Evolutionary conservation across 2,888 invertebrate species (phyloP), one percentile per base, ranked within the genome.

Genomic region (Subacronicta megacephala): DNA sequence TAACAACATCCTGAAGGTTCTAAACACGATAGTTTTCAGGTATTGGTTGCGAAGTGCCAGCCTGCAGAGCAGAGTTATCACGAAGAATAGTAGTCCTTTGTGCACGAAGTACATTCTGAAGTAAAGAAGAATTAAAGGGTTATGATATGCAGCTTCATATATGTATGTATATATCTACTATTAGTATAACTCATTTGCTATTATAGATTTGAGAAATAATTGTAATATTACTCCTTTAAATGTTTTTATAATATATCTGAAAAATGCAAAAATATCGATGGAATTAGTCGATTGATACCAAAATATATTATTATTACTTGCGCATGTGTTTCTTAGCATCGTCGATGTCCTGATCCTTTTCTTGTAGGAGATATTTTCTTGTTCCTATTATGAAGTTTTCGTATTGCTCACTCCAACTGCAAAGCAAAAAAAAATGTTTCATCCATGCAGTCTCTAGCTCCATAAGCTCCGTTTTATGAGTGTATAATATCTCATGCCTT

Each of bases 371-470:
- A 78, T 95, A 97, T 59, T 95, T 95, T 57, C 96, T 95, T 20
- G 96, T 95, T 10, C 97, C 97, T 64, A 95, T 92, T 49, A 96
- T 93, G 78, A 97, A 97, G 62, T 95, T 91, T 57, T 92, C 90
- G 40, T 95, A 88, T 60, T 96, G 97, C 0, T 94, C 88, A 13
- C 95, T 90, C 97, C 97, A 97, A 23, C 93, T 93, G 78, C 5
- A 10, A 73, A 77, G 12, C 16, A 33, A 15, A 37, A 38, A 10
- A 10, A 6, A 7, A 7, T 7, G 2, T 9, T n/a, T n/a, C n/a
- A n/a, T n/a, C n/a, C n/a, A n/a, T n/a, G n/a, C n/a, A n/a, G n/a
- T n/a, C n/a, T n/a, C n/a, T n/a, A n/a, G n/a, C n/a, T n/a, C n/a
- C n/a, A n/a, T n/a, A n/a, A n/a, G n/a, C n/a, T n/a, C n/a, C n/a